Evolutionary conservation across 2,888 invertebrate genomes (phyloP).

Genomic region (Arctia plantaginis): DNA sequence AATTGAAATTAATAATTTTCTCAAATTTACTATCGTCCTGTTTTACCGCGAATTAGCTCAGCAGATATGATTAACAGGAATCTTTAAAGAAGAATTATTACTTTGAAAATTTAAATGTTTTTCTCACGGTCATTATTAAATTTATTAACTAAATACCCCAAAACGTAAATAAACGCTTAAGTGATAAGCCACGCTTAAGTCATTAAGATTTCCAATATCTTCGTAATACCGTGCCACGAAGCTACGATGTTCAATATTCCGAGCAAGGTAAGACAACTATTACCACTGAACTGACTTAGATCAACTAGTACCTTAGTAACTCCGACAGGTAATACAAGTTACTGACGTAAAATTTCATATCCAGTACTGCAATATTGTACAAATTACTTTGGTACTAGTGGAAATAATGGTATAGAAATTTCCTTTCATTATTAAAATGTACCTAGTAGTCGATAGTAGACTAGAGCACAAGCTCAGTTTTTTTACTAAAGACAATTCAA

Average conservation of each 20-base stretch:
- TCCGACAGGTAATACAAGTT: conserved; percentile 24
- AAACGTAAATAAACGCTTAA: not conserved
- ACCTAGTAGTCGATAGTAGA: too few relatives aligned
- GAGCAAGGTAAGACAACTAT: conserved; percentile 34
- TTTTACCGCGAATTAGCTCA: too few relatives aligned
- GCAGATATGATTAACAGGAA: too few relatives aligned
- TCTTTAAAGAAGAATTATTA: too few relatives aligned
- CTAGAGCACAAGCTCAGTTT: not conserved
- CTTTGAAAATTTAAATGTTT: not conserved
- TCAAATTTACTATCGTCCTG: too few relatives aligned
- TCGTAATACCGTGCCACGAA: not conserved
- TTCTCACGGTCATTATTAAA: not conserved
- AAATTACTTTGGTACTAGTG: not conserved
- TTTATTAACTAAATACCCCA: not conserved
- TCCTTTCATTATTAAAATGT: not conserved
- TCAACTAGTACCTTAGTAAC: conserved; percentile 25
- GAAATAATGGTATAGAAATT: not conserved
- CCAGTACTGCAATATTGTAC: conserved; percentile 11
- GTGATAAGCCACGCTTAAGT: not conserved
- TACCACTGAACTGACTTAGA: conserved; percentile 41
- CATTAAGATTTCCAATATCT: conserved; percentile 8
- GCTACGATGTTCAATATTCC: conserved; percentile 4
- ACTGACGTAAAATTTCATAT: conserved; percentile 18
- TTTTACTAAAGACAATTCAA: not conserved
- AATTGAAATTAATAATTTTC: too few relatives aligned